Base-by-base conservation (phyloP, 2,113 vertebrate species). In the Zootoca vivipara region DNA sequence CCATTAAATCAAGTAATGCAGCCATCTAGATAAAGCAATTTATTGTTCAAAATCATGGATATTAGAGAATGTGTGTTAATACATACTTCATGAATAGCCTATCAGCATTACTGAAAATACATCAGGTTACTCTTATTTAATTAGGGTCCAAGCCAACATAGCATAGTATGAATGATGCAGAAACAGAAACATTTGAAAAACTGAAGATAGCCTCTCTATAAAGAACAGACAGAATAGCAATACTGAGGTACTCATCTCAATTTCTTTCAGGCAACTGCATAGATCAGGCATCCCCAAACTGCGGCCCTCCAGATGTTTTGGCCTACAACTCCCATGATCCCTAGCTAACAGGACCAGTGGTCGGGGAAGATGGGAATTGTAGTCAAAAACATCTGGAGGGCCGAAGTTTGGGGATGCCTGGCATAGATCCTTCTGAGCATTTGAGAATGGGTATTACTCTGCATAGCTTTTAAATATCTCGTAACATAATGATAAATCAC, bases 381-480 rank as follows among this genome's bases (percentile, higher is more conserved):
- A n/a, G n/a, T n/a, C n/a, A n/a, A n/a, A n/a, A n/a, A n/a, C n/a
- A n/a, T n/a, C n/a, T n/a, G n/a, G n/a, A n/a, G n/a, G n/a, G n/a
- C n/a, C n/a, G n/a, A n/a, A n/a, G n/a, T n/a, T n/a, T n/a, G n/a
- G n/a, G n/a, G n/a, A n/a, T n/a, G n/a, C n/a, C n/a, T n/a, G n/a
- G 95, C 95, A 95, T 96, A 95, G 95, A 93, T 95, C 91, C 78
- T 40, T 87, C 91, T 88, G 92, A 87, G 92, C 86, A 88, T 83
- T 88, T 92, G 91, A 91, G 65, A 85, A 82, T 22, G 33, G 35
- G 82, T 67, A 16, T 90, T 84, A 65, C 90, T 94, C 91, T 82
- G 82, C 85, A 90, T 89, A 91, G 87, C 87, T 92, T 95, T 92
- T 90, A 92, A 78, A 90, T 83, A 79, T 90, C 82, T 1, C 85